Base-by-base conservation (phyloP, 2,113 vertebrate species). In the Catharus fuscescens region DNA sequence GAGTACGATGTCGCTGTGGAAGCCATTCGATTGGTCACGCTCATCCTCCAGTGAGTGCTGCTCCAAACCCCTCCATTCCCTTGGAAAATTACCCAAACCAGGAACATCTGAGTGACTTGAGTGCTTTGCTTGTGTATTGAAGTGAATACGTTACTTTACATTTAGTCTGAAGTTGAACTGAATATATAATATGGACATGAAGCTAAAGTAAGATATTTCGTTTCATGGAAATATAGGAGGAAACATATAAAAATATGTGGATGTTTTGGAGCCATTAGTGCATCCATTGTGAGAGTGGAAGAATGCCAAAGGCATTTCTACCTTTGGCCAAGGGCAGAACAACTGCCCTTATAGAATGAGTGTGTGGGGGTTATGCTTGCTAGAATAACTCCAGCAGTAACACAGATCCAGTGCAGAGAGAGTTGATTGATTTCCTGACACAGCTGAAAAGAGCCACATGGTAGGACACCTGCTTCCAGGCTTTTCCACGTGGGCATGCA, bases 1-100 rank as follows among this genome's bases (percentile, higher is more conserved):
- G 99, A 99, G 96, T 99, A 99, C 6, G 99, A 99, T 31, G 99
- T 99, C 5, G 99, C 99, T 18, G 99, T 99, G 96, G 99, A 99
- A 98, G 99, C 99, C 90, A 99, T 99, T 96, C 97, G 99, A 96
- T 98, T 99, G 96, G 99, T 99, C 91, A 99, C 99, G 4, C 98
- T 99, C 91, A 99, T 99, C 95, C 98, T 99, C 87, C 99, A 99
- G 99, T 99, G 95, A 99, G 99, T 99, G 81, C 94, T 93, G 79
- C 62, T 86, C 79, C 78, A 77, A 70, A 8, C n/a, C 87, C 60
- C 17, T 74, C 6, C 4, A 2, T 70, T 84, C 42, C 53, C 45
- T 48, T 34, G 59, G 64, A 56, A 60, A 73, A 38, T 25, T 10
- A 32, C 61, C 61, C 56, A 12, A 24, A 14, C 23, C 44, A 44